Evolutionary conservation across 2,113 vertebrate species (phyloP).

Genomic region (Damaliscus lunatus): DNA sequence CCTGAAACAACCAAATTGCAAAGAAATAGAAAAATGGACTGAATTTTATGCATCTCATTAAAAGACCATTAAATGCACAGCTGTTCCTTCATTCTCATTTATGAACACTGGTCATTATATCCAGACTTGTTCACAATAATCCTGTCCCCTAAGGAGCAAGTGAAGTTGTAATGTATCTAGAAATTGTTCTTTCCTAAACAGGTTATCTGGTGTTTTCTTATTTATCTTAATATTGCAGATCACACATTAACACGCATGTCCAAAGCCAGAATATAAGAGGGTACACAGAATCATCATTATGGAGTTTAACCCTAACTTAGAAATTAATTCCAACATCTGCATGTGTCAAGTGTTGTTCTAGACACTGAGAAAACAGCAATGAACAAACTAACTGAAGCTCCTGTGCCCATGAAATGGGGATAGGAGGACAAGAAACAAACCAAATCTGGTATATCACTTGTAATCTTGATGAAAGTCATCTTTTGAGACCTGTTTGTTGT

Average conservation of each 20-base stretch:
- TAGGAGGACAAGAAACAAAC: not conserved
- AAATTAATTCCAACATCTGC: not conserved
- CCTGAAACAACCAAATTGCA: not conserved
- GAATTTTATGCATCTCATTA: conserved; percentile 40
- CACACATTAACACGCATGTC: not conserved
- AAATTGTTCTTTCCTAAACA: not conserved
- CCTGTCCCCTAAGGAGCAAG: not conserved
- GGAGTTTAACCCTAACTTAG: not conserved
- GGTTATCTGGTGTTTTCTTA: not conserved
- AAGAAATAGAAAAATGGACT: not conserved
- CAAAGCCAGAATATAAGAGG: not conserved
- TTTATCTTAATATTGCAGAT: not conserved
- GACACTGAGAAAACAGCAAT: not conserved
- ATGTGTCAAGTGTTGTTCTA: not conserved
- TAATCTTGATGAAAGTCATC: not conserved
- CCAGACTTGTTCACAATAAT: not conserved
- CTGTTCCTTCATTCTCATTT: conserved; percentile 35
- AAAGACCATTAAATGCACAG: conserved; percentile 44
- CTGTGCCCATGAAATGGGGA: not conserved
- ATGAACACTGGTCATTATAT: conserved; percentile 13
- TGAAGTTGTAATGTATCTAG: not conserved
- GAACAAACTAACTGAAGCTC: not conserved
- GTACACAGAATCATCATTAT: not conserved
- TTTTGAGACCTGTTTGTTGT: not conserved
- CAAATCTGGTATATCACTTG: not conserved